These are phyloP conservation scores for Melanotaenia nigrans DNA, from an alignment of 2,797 vertebrate genomes.

Conservation along the genomic window DNA sequence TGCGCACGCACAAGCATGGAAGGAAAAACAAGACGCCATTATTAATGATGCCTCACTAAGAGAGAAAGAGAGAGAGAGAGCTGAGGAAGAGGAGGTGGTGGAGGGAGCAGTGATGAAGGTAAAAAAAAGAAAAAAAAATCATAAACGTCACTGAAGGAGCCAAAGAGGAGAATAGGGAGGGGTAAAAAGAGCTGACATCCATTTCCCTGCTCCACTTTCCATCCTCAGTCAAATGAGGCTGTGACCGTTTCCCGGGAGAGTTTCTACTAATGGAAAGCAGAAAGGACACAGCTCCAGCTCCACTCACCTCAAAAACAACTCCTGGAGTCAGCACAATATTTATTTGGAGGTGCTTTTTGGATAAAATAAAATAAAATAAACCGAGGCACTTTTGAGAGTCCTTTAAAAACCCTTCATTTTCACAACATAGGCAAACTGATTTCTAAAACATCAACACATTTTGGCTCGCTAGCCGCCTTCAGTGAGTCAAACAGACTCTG, in stretches of 20 bases:
- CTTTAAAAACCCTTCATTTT: too few species aligned
- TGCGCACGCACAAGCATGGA: conserved; percentile 37
- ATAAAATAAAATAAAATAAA: too few species aligned
- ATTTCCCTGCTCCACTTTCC: conserved; percentile 48
- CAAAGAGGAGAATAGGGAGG: not conserved
- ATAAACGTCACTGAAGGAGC: conserved; percentile 28
- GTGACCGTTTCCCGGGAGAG: conserved; percentile 19
- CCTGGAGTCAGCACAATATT: too few species aligned
- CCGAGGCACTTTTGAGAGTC: too few species aligned
- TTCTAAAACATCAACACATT: too few species aligned
- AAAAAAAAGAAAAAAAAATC: conserved; percentile 1
- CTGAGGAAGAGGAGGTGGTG: conserved; percentile 16
- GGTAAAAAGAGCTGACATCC: conserved; percentile 55
- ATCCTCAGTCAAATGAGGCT: not conserved
- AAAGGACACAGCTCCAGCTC: conserved; percentile 9
- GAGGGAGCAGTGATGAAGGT: conserved; percentile 30
- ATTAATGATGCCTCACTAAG: conserved; percentile 66
- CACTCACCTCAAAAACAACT: conserved; percentile 8
- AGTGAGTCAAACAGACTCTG: too few species aligned
- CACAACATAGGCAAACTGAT: too few species aligned
- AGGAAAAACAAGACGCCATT: conserved; percentile 82
- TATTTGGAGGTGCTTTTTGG: too few species aligned
- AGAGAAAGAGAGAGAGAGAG: conserved; percentile 11
- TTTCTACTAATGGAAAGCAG: not conserved
- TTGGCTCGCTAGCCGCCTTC: too few species aligned